Conservation (phyloP, 2,888 invertebrate genomes). For the Drosophila colorata region DNA sequence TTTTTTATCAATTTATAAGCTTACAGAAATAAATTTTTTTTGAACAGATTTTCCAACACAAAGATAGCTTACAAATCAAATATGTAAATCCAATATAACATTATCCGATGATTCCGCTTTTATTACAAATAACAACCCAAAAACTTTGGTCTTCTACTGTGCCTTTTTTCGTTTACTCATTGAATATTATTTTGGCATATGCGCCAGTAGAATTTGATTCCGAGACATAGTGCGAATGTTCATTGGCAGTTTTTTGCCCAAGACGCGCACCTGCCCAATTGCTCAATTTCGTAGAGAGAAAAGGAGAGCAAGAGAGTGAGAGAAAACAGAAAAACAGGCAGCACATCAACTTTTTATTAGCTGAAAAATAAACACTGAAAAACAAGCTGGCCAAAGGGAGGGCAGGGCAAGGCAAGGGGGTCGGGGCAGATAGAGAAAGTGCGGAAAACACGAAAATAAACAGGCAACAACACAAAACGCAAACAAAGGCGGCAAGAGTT, state of each 20-base stretch:
- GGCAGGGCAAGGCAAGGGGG: background rate
- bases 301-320: background rate
- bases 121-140: background rate
- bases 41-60: too few species aligned
- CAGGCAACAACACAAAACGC: constrained; percentile 59
- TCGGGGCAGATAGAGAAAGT: background rate
- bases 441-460: constrained; percentile 64
- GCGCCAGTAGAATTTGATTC: constrained; percentile 12
- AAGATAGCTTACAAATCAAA: too few species aligned
- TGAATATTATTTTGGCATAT: constrained; percentile 7
- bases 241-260: constrained; percentile 47
- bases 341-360: constrained; percentile 77
- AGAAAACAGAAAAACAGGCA: constrained; percentile 28
- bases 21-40: too few species aligned
- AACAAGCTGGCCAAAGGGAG: constrained; percentile 1
- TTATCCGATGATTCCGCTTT: background rate
- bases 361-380: constrained; percentile 63
- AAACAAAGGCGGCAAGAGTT: constrained; percentile 76
- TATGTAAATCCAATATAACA: too few species aligned
- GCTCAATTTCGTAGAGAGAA: constrained; percentile 36
- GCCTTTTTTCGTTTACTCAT: background rate
- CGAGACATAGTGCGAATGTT: constrained; percentile 47
- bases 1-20: too few species aligned
- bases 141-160: background rate
- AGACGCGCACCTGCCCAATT: constrained; percentile 31